Evolutionary conservation across 1,140 invertebrate species (phyloP).

Genomic region (Bombus superbus): DNA sequence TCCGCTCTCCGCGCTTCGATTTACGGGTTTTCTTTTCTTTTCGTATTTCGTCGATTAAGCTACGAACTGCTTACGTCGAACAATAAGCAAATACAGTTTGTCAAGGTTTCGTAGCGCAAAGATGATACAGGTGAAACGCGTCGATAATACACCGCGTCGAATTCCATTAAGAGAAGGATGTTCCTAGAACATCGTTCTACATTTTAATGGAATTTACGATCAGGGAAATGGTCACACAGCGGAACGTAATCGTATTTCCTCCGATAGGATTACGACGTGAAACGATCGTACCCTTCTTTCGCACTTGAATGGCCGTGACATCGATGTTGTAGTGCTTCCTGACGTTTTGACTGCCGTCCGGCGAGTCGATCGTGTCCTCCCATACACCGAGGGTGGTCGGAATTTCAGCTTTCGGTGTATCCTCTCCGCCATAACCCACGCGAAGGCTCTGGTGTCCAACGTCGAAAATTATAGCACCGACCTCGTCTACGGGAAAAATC

Average conservation of each 20-base stretch:
- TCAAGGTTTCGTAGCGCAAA: neutral
- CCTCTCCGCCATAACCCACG: constrained; percentile 96
- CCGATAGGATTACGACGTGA: neutral
- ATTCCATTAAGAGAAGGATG: neutral
- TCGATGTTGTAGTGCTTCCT: constrained; percentile 76
- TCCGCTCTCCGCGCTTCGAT: neutral
- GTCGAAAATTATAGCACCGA: constrained; percentile 91
- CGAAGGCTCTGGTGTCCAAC: constrained; percentile 89
- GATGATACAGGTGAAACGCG: neutral
- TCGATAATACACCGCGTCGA: neutral
- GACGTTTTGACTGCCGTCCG: constrained; percentile 59
- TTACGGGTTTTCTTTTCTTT: neutral
- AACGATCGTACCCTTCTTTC: constrained; percentile 70
- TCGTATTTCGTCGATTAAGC: too few species aligned
- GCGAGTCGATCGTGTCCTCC: constrained; percentile 83
- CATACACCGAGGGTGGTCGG: constrained; percentile 92
- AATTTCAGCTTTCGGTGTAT: constrained; percentile 96
- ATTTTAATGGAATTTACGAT: constrained; percentile 7
- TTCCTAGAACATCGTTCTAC: neutral
- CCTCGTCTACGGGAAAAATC: constrained; percentile 85
- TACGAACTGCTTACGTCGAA: too few species aligned
- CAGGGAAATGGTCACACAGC: neutral
- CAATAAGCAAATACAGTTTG: too few species aligned
- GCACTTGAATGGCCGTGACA: constrained; percentile 75
- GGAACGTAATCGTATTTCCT: neutral